Evolutionary conservation across 1,140 invertebrate species (phyloP), one percentile per base, ranked within the genome.

Genomic region (Drosophila erecta): DNA sequence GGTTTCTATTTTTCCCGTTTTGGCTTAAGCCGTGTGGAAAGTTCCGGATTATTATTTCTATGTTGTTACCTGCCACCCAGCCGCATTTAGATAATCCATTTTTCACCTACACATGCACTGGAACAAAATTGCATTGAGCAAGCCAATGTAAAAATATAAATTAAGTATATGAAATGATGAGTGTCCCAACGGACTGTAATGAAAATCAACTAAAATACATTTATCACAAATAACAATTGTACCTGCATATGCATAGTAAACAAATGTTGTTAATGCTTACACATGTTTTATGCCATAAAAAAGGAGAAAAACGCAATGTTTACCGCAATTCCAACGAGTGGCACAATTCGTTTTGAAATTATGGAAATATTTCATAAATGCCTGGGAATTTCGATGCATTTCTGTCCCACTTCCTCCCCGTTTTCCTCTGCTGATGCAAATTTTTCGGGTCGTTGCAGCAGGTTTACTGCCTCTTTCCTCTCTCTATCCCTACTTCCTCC

Each of bases 371-470:
- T 27, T 50, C n/a, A 38, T 61, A 20, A 57, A 33, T 61, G 35
- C 59, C 14, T 55, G 53, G 53, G 53, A 55, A 58, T 58, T 62
- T 59, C 14, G 20, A 22, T 58, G 59, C 59, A 58, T 35, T 60
- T 35, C 35, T 11, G 43, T 33, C 14, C 59, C 58, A 40, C 24
- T 64, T 64, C 43, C 62, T 47, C 20, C 24, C 41, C 30, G 33
- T 14, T 17, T 43, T 10, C 12, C 35, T 12, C 8, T 20, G 59
- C 59, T 50, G 33, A 66, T 66, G 64, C 64, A 66, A 66, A 66
- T 64, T 59, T 72, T 72, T 70, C 66, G 64, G 43, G 33, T 46
- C 50, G 41, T 43, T 71, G 50, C 67, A 71, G 54, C 65, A 72
- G 69, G 69, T 72, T 72, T 72, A 57, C 54, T 44, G 62, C 46